These are phyloP conservation scores for Lysiphlebus fabarum DNA, from an alignment of 1,140 invertebrate species.

Conservation along the genomic window DNA sequence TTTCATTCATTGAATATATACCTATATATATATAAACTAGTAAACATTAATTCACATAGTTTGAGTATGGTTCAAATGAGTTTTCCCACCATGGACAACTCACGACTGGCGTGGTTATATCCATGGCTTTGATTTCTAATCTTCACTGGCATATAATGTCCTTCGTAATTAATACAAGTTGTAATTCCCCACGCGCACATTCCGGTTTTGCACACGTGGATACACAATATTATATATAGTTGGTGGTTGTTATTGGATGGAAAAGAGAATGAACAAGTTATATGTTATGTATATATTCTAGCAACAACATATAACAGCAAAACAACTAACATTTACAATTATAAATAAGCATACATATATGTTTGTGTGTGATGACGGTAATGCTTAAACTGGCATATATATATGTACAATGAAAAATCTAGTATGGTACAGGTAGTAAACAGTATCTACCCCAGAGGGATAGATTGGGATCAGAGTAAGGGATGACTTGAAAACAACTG, in stretches of 20 bases:
- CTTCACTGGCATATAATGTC: slow-evolving; percentile 49
- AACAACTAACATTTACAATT: no score
- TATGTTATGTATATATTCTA: no score
- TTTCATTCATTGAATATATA: no score
- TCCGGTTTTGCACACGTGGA: slow-evolving; percentile 50
- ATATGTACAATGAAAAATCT: background rate
- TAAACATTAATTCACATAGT: background rate
- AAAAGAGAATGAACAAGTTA: slow-evolving; percentile 17
- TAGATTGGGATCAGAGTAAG: slow-evolving; percentile 52
- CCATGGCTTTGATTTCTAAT: slow-evolving; percentile 53
- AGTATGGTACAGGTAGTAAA: background rate
- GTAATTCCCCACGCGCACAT: slow-evolving; percentile 47
- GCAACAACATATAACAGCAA: no score
- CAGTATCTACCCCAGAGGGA: background rate
- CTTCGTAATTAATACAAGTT: slow-evolving; percentile 56
- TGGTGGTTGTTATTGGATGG: slow-evolving; percentile 34
- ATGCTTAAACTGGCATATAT: background rate
- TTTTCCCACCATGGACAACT: slow-evolving; percentile 27
- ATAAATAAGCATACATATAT: no score
- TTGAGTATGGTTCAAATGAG: slow-evolving; percentile 17
- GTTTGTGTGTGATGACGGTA: background rate
- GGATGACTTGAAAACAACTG: slow-evolving; percentile 26
- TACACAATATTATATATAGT: slow-evolving; percentile 52
- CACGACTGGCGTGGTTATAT: slow-evolving; percentile 22
- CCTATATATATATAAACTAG: background rate